Conservation (phyloP, 2,888 invertebrate species). For the Dugesia japonica region DNA sequence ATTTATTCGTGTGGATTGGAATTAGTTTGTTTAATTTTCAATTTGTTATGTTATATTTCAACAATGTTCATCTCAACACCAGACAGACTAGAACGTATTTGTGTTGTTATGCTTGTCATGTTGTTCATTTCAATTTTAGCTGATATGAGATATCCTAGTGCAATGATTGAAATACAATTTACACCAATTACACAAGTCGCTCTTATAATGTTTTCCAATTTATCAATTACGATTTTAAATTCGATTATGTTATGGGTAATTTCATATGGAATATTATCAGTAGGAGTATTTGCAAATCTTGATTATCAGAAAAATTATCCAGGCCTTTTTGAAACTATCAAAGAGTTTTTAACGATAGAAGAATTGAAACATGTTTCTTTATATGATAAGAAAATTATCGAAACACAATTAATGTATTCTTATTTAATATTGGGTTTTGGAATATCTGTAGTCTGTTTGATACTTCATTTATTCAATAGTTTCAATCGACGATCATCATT, state of each 20-base stretch:
- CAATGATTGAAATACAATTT: background rate
- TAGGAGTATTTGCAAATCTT: background rate
- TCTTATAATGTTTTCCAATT: background rate
- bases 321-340: background rate
- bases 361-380: background rate
- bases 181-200: background rate
- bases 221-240: background rate
- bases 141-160: background rate
- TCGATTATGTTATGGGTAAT: background rate
- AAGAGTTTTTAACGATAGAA: background rate
- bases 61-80: background rate
- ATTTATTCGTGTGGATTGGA: background rate
- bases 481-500: constrained; percentile 22
- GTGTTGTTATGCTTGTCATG: background rate
- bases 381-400: background rate
- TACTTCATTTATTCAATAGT: background rate
- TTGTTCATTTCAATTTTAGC: background rate
- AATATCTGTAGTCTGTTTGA: background rate
- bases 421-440: background rate
- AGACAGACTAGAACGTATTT: background rate
- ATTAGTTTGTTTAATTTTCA: background rate
- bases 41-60: background rate
- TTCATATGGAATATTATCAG: background rate
- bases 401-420: background rate
- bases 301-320: background rate